Conservation (phyloP, 2,888 invertebrate genomes). For the Gerosis bhagava region DNA sequence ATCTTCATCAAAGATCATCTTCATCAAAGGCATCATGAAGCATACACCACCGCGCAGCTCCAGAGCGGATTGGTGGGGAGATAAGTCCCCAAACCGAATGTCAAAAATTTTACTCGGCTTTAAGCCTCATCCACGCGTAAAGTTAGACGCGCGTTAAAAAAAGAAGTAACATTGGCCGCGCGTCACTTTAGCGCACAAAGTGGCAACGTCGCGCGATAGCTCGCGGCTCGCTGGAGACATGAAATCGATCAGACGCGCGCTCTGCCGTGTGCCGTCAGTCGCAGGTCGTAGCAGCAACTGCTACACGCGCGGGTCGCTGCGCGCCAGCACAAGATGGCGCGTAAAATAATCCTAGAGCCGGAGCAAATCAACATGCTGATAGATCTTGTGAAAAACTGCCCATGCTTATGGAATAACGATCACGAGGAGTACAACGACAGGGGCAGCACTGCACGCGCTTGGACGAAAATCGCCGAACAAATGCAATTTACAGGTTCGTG, state of each 20-base stretch:
- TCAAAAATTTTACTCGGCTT: too few species aligned
- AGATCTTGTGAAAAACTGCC: conserved; percentile 43
- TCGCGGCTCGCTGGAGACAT: conserved; percentile 11
- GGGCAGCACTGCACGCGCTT: conserved; percentile 39
- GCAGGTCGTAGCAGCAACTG: conserved; percentile 30
- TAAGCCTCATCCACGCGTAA: too few species aligned
- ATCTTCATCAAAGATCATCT: too few species aligned
- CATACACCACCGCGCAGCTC: too few species aligned
- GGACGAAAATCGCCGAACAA: conserved; percentile 44
- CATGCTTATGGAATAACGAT: conserved; percentile 49
- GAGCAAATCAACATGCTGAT: conserved; percentile 35
- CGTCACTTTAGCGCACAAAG: conserved; percentile 19
- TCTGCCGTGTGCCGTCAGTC: not conserved
- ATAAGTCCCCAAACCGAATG: too few species aligned
- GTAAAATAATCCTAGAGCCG: not conserved
- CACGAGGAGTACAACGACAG: conserved; percentile 46
- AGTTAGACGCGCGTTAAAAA: too few species aligned
- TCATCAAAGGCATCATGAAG: too few species aligned
- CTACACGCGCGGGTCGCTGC: conserved; percentile 19
- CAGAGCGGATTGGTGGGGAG: too few species aligned
- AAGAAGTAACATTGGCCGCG: too few species aligned
- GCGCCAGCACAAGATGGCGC: not conserved
- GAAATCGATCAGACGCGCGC: conserved; percentile 13
- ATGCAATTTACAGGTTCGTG: conserved; percentile 43
- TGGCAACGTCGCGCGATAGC: conserved; percentile 35